A percentile compares a stretch with the other conserved stretches of the same genome.
phyloP scores from a whole-genome alignment of 2,113 vertebrate genomes.

The Paradoxurus hermaphroditus region DNA sequence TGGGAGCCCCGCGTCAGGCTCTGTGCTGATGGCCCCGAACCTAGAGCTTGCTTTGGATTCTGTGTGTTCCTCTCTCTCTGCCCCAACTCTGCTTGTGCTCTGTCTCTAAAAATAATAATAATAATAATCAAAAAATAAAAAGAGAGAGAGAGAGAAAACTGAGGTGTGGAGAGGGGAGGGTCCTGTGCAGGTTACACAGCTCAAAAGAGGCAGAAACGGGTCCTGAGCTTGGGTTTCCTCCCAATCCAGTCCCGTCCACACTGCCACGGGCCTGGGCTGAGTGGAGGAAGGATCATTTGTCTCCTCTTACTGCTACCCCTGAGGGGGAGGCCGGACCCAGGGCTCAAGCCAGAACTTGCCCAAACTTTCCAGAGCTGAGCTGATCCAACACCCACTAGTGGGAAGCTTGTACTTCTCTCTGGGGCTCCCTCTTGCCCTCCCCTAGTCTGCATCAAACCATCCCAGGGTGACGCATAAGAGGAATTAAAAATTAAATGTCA shows the following conservation, averaged over 20 bases:
- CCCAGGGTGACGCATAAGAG: not conserved
- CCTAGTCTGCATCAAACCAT: not conserved
- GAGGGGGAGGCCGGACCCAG: not conserved
- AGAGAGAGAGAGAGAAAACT: not conserved
- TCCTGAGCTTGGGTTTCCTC: not conserved
- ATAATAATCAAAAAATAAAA: no score
- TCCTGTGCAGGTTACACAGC: not conserved
- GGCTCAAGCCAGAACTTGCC: not conserved
- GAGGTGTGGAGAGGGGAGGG: not conserved
- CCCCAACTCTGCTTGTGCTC: no score
- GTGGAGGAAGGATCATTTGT: not conserved
- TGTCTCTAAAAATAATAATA: no score
- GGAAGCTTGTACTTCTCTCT: not conserved
- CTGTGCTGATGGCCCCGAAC: no score
- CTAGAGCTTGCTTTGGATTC: no score
- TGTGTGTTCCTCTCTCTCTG: no score
- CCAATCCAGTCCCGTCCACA: not conserved
- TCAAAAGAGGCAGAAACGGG: not conserved
- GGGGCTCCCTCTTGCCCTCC: not conserved
- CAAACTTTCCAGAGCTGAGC: not conserved
- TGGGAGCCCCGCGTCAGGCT: no score
- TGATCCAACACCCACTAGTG: accelerated
- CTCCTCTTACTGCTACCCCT: not conserved
- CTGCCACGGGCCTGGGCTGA: not conserved
- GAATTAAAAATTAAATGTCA: slow-evolving; percentile 58